Base-by-base conservation (phyloP, 2,113 vertebrate species). In the Rafetus swinhoei region DNA sequence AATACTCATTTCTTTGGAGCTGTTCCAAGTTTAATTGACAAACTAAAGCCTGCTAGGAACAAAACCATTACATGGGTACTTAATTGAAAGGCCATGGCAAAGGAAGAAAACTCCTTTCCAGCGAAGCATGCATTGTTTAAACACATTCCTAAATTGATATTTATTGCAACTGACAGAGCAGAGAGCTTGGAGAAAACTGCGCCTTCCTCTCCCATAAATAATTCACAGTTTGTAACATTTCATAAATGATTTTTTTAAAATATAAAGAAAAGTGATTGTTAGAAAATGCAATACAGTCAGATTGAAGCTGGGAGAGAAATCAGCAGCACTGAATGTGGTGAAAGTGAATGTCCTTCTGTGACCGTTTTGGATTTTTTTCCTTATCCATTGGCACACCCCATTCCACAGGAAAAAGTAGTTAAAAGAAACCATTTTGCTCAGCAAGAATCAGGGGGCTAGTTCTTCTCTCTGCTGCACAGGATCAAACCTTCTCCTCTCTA, bases 161-260 rank as follows among this genome's bases (percentile, higher is more conserved):
- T 96, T 93, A 96, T 84, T 89, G 82, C 82, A 91, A 62, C 62
- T 2, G 74, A 86, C 81, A 53, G 86, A 84, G 86, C 88, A 93
- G 91, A 92, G 95, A 84, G 65, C 55, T 82, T 93, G 39, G 35
- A 88, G 39, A 95, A 62, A 89, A 90, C 85, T 84, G 27, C 10
- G 88, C 35, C 84, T 92, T 85, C 88, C 84, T 74, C 79, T 92
- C 52, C 59, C 85, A 94, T 95, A 86, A 97, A 96, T 95, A 94
- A 96, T 96, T 95, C 81, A 96, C 39, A 7, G 39, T 2, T 59
- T 3, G 2, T 65, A 89, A 93, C 86, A 90, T 83, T 65, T 95
- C 74, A 95, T 94, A 59, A 96, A 96, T 72, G n/a, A 35, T 69
- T 72, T 95, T 95, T 90, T 95, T 97, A 85, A 94, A 95, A 74